Base-by-base conservation (phyloP, 37 sponge, comb jelly and placozoan genomes). In the Spongilla lacustris region DNA sequence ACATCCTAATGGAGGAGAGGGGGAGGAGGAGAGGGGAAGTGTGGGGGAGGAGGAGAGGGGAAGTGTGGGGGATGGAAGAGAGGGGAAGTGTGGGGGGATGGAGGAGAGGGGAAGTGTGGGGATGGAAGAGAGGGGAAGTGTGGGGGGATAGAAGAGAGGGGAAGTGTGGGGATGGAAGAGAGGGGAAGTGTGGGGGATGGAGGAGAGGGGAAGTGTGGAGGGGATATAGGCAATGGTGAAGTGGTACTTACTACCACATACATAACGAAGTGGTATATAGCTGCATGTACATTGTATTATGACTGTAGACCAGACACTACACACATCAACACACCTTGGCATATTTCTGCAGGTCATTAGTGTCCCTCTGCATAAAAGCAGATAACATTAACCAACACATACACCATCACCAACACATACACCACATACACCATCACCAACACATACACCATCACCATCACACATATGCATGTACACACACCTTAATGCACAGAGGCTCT, bases 371-470 rank as follows among this genome's bases (percentile, higher is more conserved):
- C 3, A 41, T 76, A 19, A 76, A 13, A 76, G 2, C 8, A 73
- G 14, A 73, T 24, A 33, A 13, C 32, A 33, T 31, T 73, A 29
- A 70, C 26, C 48, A 22, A 80, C 28, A 28, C 50, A 26, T 29
- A 26, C 69, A 80, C 5, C 2, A 31, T 34, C 67, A 29, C 50
- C n/a, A 3, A 2, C 81, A 80, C 81, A 41, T 66, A 78, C 79
- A 49, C 46, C 81, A 80, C 81, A 80, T 36, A 67, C 67, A 66
- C 69, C 28, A 31, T 5, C 69, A 67, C 81, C 67, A 69, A 80
- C 81, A 80, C 69, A 26, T 36, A 66, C 81, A 80, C 81, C 10
- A 36, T 33, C 78, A 77, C 78, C 28, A 1, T 1, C 78, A 78
- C 79, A 78, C 79, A 78, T 66, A 78, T 0, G 0, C 58, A 48